Conservation (phyloP, 2,797 vertebrate species). For the Sebastes baramenuke region DNA sequence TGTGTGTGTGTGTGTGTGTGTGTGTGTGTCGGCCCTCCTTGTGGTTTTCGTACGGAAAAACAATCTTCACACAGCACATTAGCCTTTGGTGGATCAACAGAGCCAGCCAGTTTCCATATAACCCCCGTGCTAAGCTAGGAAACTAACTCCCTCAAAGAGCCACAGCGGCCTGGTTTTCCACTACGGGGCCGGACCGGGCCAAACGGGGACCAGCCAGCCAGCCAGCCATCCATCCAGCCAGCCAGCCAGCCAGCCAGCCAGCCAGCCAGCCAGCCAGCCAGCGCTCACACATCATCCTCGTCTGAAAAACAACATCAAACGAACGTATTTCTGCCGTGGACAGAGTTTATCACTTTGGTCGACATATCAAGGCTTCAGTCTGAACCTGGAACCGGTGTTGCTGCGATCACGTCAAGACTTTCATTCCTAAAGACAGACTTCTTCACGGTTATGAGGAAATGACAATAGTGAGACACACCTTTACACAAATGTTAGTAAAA, state of each 20-base stretch:
- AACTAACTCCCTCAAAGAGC: slow-evolving; percentile 54
- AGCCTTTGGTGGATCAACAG: slow-evolving; percentile 62
- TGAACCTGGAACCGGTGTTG: background rate
- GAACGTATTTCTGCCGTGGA: background rate
- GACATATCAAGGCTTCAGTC: background rate
- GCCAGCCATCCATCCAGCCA: background rate
- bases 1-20: slow-evolving; percentile 29
- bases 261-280: background rate
- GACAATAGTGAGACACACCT: background rate
- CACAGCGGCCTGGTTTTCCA: slow-evolving; percentile 58
- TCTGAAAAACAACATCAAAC: slow-evolving; percentile 23
- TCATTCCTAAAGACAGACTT: background rate
- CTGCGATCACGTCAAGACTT: too few species aligned
- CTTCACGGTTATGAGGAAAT: background rate
- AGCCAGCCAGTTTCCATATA: slow-evolving; percentile 72
- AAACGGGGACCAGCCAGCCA: slow-evolving; percentile 1
- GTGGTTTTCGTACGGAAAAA: slow-evolving; percentile 72
- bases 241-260: too few species aligned
- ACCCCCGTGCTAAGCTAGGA: slow-evolving; percentile 61
- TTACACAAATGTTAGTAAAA: background rate
- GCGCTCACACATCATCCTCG: background rate
- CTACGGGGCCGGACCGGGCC: slow-evolving; percentile 41
- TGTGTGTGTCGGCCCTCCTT: slow-evolving; percentile 32
- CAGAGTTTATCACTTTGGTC: background rate
- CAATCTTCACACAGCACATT: slow-evolving; percentile 72